These are phyloP conservation scores for Lateolabrax maculatus DNA, from an alignment of 2,797 vertebrate genomes.

Conservation along the genomic window DNA sequence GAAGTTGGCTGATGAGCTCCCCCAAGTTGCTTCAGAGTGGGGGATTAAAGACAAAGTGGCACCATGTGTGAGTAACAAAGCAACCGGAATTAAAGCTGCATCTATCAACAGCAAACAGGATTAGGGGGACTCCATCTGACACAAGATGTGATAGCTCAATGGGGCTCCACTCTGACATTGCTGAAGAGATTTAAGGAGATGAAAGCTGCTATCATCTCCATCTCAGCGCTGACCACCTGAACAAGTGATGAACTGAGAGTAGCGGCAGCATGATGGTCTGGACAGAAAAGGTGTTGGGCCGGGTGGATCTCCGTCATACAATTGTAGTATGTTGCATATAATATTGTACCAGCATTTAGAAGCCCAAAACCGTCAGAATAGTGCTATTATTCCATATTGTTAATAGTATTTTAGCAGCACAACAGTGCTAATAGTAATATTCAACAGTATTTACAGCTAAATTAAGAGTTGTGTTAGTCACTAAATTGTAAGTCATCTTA, in stretches of 20 bases:
- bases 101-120: neutral
- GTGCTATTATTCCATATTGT: too few species aligned
- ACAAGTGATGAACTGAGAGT: too few species aligned
- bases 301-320: too few species aligned
- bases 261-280: too few species aligned
- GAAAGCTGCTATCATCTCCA: neutral
- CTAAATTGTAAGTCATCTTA: neutral
- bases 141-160: neutral
- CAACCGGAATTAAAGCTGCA: neutral
- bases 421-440: too few species aligned
- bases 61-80: neutral
- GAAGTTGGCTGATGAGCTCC: neutral
- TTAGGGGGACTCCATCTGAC: neutral
- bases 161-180: neutral
- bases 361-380: too few species aligned
- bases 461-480: too few species aligned
- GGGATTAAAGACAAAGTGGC: slow-evolving; percentile 9
- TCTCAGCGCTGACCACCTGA: neutral
- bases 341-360: too few species aligned
- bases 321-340: too few species aligned
- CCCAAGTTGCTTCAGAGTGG: neutral
- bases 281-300: too few species aligned
- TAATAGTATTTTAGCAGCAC: too few species aligned
- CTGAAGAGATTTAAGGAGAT: neutral
- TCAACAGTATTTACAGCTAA: too few species aligned